These are phyloP conservation scores for Sinohyriopsis cumingii DNA, from an alignment of 2,888 invertebrate species.

Conservation along the genomic window DNA sequence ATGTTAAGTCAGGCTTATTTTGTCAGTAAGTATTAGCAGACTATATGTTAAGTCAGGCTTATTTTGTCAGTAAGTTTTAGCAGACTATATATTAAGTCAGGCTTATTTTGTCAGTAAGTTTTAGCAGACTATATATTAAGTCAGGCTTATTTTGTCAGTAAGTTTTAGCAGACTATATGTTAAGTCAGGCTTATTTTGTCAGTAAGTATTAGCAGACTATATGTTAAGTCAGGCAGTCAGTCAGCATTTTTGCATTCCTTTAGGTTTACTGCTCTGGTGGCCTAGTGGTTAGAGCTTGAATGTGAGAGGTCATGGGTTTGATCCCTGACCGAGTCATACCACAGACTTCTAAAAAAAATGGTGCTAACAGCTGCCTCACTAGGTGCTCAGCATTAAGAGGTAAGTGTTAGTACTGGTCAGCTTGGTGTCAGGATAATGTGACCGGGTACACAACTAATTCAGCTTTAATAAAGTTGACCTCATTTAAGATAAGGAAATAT, in stretches of 20 bases:
- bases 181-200: slow-evolving; percentile 85
- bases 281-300: too few species aligned
- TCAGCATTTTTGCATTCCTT: background rate
- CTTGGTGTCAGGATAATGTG: too few species aligned
- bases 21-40: slow-evolving; percentile 78
- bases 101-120: slow-evolving; percentile 84
- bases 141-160: slow-evolving; percentile 85
- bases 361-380: too few species aligned
- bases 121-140: slow-evolving; percentile 62
- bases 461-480: too few species aligned
- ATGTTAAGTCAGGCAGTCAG: background rate
- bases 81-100: slow-evolving; percentile 75
- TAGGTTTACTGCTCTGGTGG: too few species aligned
- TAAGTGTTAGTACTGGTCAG: too few species aligned
- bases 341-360: too few species aligned
- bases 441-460: too few species aligned
- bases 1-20: slow-evolving; percentile 74
- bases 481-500: too few species aligned
- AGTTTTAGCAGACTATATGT: slow-evolving; percentile 61
- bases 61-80: slow-evolving; percentile 81
- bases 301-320: too few species aligned
- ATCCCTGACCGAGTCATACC: too few species aligned
- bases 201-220: slow-evolving; percentile 75
- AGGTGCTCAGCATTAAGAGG: too few species aligned
- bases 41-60: slow-evolving; percentile 78